Evolutionary conservation across 2,113 vertebrate species (phyloP).

Genomic region (Pelecanus crispus): DNA sequence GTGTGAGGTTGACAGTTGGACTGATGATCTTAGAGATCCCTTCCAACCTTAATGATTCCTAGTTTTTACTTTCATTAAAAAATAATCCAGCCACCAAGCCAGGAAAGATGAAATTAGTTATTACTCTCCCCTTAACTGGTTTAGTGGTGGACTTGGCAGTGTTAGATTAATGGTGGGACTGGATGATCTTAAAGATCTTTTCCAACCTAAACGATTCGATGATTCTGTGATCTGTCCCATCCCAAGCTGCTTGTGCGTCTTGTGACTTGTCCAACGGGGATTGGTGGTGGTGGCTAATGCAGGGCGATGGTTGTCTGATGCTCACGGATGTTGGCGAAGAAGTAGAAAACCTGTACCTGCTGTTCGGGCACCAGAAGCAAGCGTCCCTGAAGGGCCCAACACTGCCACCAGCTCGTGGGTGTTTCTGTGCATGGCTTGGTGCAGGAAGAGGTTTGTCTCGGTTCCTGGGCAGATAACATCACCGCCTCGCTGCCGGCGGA

Average conservation of each 20-base stretch:
- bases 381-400: background rate
- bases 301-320: background rate
- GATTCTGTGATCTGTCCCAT: too few relatives aligned
- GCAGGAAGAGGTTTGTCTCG: background rate
- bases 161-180: too few relatives aligned
- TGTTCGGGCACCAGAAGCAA: background rate
- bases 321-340: background rate
- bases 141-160: too few relatives aligned
- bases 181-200: too few relatives aligned
- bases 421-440: background rate
- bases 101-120: too few relatives aligned
- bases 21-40: too few relatives aligned
- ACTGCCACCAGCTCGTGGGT: fast-evolving
- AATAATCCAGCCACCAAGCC: too few relatives aligned
- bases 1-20: too few relatives aligned
- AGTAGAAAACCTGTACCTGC: background rate
- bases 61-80: too few relatives aligned
- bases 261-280: fast-evolving
- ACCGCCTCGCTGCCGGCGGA: fast-evolving
- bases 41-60: too few relatives aligned
- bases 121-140: too few relatives aligned
- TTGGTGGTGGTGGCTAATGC: fast-evolving
- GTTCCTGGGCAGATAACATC: background rate
- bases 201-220: too few relatives aligned
- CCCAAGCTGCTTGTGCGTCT: background rate